Evolutionary conservation across 2,888 invertebrate genomes (phyloP).

Genomic region (Mythimna vitellina): DNA sequence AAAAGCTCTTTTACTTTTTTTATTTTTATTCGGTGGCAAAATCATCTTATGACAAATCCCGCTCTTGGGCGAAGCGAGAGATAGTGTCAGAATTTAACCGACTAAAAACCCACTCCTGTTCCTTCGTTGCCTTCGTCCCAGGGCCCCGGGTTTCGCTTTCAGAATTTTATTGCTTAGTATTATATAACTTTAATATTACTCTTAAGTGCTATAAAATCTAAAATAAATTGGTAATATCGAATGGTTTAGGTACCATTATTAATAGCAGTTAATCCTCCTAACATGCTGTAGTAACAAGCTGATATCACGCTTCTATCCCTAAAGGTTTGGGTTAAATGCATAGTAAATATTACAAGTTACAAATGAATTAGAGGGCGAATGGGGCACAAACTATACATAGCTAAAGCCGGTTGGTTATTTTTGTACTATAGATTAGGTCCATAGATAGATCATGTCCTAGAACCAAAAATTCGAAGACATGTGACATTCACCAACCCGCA

Average conservation of each 20-base stretch:
- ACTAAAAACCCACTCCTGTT: too few species aligned
- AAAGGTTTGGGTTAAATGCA: conserved; percentile 20
- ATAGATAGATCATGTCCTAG: too few species aligned
- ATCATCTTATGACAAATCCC: too few species aligned
- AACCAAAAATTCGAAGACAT: too few species aligned
- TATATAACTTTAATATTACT: neutral
- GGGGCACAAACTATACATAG: neutral
- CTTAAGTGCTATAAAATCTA: neutral
- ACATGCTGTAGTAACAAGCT: neutral
- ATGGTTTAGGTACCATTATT: conserved; percentile 2
- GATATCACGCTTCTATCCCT: neutral
- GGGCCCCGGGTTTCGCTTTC: too few species aligned
- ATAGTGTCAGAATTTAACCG: too few species aligned
- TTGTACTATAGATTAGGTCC: too few species aligned
- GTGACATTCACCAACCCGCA: too few species aligned
- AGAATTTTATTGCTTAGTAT: neutral
- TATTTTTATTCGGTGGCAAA: too few species aligned
- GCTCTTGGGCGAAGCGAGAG: too few species aligned
- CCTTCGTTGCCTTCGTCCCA: too few species aligned
- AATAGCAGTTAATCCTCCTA: neutral
- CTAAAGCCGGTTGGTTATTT: neutral
- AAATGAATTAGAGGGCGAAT: neutral
- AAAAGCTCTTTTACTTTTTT: neutral
- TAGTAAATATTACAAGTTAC: neutral
- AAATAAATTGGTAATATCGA: neutral